Conservation (phyloP, 2,888 invertebrate species). For the Artemia sinica region DNA sequence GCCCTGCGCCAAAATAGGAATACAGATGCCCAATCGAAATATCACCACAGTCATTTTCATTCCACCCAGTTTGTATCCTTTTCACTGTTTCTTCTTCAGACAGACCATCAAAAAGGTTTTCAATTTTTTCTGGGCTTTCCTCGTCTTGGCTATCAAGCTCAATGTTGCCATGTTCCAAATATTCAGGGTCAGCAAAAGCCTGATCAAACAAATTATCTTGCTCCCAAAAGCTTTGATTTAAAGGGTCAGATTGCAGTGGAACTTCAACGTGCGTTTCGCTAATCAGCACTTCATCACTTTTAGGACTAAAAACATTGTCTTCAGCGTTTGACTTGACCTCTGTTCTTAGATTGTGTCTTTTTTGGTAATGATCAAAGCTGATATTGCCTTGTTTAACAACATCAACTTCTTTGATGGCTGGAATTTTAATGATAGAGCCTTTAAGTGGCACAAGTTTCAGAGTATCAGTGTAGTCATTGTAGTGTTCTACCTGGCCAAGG, state of each 20-base stretch:
- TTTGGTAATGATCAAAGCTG: constrained; percentile 9
- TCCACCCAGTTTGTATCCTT: constrained; percentile 7
- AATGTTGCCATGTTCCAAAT: not conserved
- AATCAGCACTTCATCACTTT: not conserved
- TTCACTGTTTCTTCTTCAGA: not conserved
- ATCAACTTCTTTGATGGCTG: not conserved
- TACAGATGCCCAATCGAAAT: not conserved
- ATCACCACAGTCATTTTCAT: constrained; percentile 3
- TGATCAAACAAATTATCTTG: too few species aligned
- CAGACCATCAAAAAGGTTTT: constrained; percentile 1
- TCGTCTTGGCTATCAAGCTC: not conserved
- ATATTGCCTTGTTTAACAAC: not conserved
- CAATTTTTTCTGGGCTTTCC: not conserved
- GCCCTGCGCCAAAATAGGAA: not conserved
- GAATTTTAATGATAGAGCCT: not conserved
- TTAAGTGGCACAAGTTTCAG: not conserved
- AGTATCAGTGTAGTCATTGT: not conserved
- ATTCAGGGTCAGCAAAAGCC: too few species aligned
- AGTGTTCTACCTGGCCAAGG: not conserved
- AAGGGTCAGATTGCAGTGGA: not conserved
- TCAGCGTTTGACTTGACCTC: too few species aligned
- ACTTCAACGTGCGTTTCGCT: not conserved
- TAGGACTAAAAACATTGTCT: not conserved
- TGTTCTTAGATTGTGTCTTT: not conserved
- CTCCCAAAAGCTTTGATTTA: too few species aligned